Base-by-base conservation (phyloP, 2,113 vertebrate species). In the Cynopterus brachyotis region DNA sequence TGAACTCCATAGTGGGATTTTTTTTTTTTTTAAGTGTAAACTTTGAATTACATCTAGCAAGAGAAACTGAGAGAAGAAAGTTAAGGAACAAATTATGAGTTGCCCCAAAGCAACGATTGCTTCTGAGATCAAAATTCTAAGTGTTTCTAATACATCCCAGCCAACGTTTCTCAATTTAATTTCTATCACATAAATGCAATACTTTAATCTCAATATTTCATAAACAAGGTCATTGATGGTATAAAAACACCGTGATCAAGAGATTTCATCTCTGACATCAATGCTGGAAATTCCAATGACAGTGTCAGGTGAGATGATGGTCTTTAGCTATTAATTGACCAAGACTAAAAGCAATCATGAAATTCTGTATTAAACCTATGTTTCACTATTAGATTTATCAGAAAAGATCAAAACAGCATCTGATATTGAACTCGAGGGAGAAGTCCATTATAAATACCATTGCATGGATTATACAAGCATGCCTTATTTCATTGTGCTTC, bases 181-280 rank as follows among this genome's bases (percentile, higher is more conserved):
- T 76, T 86, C 22, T 3, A 15, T 75, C 26, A 81, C 5, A 76
- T 66, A 83, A 81, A 26, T 32, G 20, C 35, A 89, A 30, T 50
- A 57, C 72, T 95, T 86, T 86, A 80, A 95, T 95, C 40, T 92
- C n/a, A 81, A 3, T 42, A 57, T 94, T 75, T 95, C 60, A 37
- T 72, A 92, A 82, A 73, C 45, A 90, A 97, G 42, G 64, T 73
- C 32, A 93, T 19, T 3, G 9, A 26, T 64, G 28, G 8, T 59
- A 53, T 20, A 62, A 72, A 89, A 96, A 95, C 32, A 67, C 13
- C 57, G 37, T 40, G 35, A 72, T 72, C 10, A 76, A 89, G 30
- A 94, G 47, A 90, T 62, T 45, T 50, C 13, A 90, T 53, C 13
- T 15, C 50, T 83, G 62, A 78, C 7, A 45, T n/a, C 30, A 81